Evolutionary conservation across 2,888 invertebrate species (phyloP).

Genomic region (Leptopilina syphax): DNA sequence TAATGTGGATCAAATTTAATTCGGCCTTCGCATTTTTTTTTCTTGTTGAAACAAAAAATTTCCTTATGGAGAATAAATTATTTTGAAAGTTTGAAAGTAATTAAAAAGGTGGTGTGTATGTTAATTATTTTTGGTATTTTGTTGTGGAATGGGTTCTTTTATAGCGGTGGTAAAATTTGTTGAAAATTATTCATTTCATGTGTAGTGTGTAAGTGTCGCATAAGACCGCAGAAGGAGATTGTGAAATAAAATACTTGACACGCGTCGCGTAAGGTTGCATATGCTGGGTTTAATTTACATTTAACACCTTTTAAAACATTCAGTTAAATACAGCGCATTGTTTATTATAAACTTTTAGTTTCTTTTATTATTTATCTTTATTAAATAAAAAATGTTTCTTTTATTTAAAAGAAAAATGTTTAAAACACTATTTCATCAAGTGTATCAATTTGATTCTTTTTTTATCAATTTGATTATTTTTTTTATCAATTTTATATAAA

Average conservation of each 20-base stretch:
- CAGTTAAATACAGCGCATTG: not conserved
- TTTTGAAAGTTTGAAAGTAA: too few species aligned
- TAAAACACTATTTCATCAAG: too few species aligned
- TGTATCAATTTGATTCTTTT: too few species aligned
- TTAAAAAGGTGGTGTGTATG: too few species aligned
- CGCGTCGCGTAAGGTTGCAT: not conserved
- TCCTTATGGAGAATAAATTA: too few species aligned
- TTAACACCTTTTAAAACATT: not conserved
- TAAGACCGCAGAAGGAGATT: not conserved
- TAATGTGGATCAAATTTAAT: not conserved
- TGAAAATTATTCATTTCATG: not conserved
- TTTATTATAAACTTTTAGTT: not conserved
- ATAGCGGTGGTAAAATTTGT: not conserved
- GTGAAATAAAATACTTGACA: slow-evolving; percentile 24
- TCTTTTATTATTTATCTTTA: not conserved
- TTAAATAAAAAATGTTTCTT: too few species aligned
- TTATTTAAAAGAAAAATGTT: too few species aligned
- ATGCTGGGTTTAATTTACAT: not conserved
- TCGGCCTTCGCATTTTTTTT: not conserved
- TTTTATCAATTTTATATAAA: too few species aligned
- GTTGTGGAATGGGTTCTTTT: too few species aligned
- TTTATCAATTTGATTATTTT: too few species aligned
- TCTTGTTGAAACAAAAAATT: too few species aligned
- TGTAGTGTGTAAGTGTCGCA: not conserved
- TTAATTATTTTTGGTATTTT: too few species aligned